Percentiles rank a stretch among this genome's conserved stretches.
phyloP scores from a whole-genome alignment of 2,797 vertebrate genomes.

The Pyrocephalus nanus region DNA sequence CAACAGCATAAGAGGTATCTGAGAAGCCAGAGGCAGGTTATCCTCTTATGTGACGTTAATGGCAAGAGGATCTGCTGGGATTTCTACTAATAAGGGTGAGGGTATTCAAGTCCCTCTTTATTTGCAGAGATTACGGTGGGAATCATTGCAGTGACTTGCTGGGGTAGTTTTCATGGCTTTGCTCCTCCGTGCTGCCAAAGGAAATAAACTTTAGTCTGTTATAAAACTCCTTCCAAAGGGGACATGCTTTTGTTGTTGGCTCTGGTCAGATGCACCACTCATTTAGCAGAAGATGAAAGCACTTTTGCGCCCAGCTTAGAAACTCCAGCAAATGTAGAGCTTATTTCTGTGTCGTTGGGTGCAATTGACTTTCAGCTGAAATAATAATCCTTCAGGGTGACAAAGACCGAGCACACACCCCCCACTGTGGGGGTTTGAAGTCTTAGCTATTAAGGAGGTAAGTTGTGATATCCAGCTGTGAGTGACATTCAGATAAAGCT shows the following conservation, averaged over 20 bases:
- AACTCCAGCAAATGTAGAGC: background rate
- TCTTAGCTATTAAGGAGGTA: background rate
- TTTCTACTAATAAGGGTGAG: slow-evolving; percentile 62
- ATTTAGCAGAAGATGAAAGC: background rate
- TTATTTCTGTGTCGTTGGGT: background rate
- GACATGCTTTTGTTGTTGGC: background rate
- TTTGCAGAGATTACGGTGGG: background rate
- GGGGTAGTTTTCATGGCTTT: background rate
- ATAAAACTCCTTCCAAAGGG: background rate
- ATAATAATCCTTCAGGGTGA: background rate
- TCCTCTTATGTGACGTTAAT: background rate
- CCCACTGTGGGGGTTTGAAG: background rate
- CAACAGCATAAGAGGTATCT: slow-evolving; percentile 50
- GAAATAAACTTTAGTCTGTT: background rate
- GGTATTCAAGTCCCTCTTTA: background rate
- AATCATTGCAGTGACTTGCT: background rate
- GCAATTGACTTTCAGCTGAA: background rate
- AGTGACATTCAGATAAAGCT: background rate
- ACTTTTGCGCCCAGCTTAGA: background rate
- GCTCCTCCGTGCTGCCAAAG: background rate
- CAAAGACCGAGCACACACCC: background rate
- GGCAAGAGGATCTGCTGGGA: slow-evolving; percentile 53
- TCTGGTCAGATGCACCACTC: background rate
- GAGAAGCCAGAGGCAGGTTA: slow-evolving; percentile 8
- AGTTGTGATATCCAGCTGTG: background rate